Evolutionary conservation across 2,888 invertebrate genomes (phyloP), one percentile per base, ranked within the genome.

Genomic region (Agonopterix heracliana): DNA sequence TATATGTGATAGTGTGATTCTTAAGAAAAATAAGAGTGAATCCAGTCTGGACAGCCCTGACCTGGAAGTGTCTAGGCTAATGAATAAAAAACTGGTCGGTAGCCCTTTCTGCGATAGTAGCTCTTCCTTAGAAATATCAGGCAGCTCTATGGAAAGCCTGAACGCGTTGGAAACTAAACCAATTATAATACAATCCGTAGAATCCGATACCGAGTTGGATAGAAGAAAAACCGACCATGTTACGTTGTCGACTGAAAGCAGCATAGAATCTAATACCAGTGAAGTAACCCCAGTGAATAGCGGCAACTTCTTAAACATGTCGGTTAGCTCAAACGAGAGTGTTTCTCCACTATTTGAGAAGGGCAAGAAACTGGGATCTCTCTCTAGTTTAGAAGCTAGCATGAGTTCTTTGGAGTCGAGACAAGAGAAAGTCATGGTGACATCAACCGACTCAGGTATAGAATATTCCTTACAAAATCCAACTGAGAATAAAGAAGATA

Each of bases 21-120:
- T 89, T 71, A 88, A 89, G 75, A 89, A 89, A 53, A 87, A 89
- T 64, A 87, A 84, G 57, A 89, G 87, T 51, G 89, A 89, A 61
- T 88, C 89, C 10, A 89, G 87, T 60, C 63, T 89, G n/a, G 89
- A 90, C 48, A 89, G 89, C 60, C 88, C 89, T 0, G 89, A 90
- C 59, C 59, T 89, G 53, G 89, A 89, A 67, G 89, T 89, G 1
- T 89, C 88, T 40, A 76, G 87, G 54, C 64, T 89, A 3, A 89
- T 89, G 85, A 78, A 82, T 55, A 84, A 81, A 49, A 73, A 72
- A 46, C 36, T 75, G 36, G 64, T 69, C 4, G 74, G 76, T 4
- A 85, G 84, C 59, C 80, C 83, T 2, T 85, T 83, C 55, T 78
- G 81, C 51, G 89, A 89, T 47, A 88, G 87, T 52, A 86, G 78